These are phyloP conservation scores for Drosophila pseudoobscura DNA, from an alignment of 1,140 invertebrate genomes.

Conservation along the genomic window DNA sequence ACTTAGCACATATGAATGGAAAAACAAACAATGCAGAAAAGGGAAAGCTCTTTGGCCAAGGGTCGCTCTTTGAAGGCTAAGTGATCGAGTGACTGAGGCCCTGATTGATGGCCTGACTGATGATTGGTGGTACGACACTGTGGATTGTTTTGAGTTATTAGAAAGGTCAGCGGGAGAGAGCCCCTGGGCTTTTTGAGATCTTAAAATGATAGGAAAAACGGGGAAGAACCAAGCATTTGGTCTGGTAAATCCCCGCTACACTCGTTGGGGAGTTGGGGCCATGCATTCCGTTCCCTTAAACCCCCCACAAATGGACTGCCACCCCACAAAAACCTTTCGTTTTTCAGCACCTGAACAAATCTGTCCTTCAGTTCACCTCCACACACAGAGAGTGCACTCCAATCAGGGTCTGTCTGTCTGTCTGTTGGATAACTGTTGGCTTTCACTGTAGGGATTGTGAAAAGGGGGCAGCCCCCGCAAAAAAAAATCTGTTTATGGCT, in stretches of 20 bases:
- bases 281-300: too few relatives aligned
- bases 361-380: too few relatives aligned
- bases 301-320: too few relatives aligned
- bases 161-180: slow-evolving; percentile 20
- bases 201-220: background rate
- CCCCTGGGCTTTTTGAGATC: background rate
- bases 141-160: slow-evolving; percentile 18
- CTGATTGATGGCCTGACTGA: slow-evolving; percentile 22
- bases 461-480: slow-evolving; percentile 7
- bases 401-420: background rate
- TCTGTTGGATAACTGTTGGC: slow-evolving; percentile 36
- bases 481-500: slow-evolving; percentile 52
- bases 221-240: too few relatives aligned
- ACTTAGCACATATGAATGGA: slow-evolving; percentile 21
- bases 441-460: slow-evolving; percentile 28
- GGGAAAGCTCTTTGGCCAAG: slow-evolving; percentile 45
- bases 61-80: slow-evolving; percentile 28
- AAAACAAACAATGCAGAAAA: slow-evolving; percentile 48
- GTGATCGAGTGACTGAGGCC: slow-evolving; percentile 31
- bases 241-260: too few relatives aligned
- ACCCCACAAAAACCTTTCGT: too few relatives aligned
- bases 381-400: background rate
- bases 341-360: too few relatives aligned
- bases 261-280: too few relatives aligned
- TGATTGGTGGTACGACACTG: background rate